Percentiles rank a stretch among this genome's conserved stretches.
phyloP scores from a whole-genome alignment of 2,888 invertebrate genomes.

The Agriopis leucophaearia region DNA sequence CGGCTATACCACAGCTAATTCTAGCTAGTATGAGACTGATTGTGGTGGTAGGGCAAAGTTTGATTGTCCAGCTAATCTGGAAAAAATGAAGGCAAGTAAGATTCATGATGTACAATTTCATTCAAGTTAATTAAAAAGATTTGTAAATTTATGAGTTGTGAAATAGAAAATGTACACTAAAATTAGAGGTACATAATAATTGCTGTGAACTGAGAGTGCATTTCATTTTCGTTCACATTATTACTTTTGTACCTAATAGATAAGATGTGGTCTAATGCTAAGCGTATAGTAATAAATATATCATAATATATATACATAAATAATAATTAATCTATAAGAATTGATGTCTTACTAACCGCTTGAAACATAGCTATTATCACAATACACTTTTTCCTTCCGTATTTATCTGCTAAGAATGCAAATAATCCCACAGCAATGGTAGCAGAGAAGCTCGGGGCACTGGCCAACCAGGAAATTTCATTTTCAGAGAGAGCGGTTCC shows the following conservation, averaged over 20 bases:
- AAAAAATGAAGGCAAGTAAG: neutral
- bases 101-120: no score
- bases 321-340: neutral
- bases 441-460: slow-evolving; percentile 43
- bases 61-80: slow-evolving; percentile 59
- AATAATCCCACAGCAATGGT: slow-evolving; percentile 22
- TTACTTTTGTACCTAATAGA: neutral
- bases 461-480: slow-evolving; percentile 71
- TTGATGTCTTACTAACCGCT: slow-evolving; percentile 23
- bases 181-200: neutral
- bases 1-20: slow-evolving; percentile 56
- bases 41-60: slow-evolving; percentile 49
- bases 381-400: slow-evolving; percentile 34
- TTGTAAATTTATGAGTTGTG: no score
- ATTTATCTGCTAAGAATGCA: slow-evolving; percentile 25
- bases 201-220: neutral
- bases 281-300: no score
- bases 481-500: slow-evolving; percentile 60
- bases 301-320: no score
- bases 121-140: no score
- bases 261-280: neutral
- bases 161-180: no score
- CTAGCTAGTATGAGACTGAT: slow-evolving; percentile 59
- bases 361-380: slow-evolving; percentile 28
- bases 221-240: neutral